phyloP scores from a whole-genome alignment of 2,797 vertebrate species.

The Lacerta bilineata region DNA sequence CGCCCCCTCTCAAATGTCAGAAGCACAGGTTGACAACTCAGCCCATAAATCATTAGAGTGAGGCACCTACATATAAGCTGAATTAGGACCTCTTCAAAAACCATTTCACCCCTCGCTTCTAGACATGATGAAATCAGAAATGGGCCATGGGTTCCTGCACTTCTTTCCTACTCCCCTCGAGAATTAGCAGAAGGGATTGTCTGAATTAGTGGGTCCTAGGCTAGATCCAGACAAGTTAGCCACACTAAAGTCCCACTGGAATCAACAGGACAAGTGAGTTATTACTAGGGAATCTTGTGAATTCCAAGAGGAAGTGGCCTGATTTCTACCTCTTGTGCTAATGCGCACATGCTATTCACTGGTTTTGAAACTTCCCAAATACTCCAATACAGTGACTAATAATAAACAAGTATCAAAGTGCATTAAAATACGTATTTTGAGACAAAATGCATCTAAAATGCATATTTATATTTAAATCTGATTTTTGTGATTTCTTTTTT shows the following conservation, averaged over 20 bases:
- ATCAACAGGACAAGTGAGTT: not conserved
- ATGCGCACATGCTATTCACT: not conserved
- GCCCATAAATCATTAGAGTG: not conserved
- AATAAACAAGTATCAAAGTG: not conserved
- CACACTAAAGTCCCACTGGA: not conserved
- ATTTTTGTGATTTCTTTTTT: not conserved
- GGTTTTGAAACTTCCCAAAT: not conserved
- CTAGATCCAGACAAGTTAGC: no score
- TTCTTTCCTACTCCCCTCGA: no score
- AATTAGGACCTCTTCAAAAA: not conserved
- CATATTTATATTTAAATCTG: not conserved
- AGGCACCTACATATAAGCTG: not conserved
- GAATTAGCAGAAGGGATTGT: not conserved
- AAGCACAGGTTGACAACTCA: not conserved
- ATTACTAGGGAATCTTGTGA: not conserved
- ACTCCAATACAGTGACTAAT: not conserved
- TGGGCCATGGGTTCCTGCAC: no score
- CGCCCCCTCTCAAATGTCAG: not conserved
- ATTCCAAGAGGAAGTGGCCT: not conserved
- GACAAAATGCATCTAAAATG: not conserved
- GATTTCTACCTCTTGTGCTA: not conserved
- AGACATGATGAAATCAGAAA: not conserved
- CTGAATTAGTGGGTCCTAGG: not conserved
- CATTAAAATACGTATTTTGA: not conserved
- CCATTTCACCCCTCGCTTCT: not conserved